Conservation (phyloP, 2,113 vertebrate species). For the Dryoscopus gambensis region DNA sequence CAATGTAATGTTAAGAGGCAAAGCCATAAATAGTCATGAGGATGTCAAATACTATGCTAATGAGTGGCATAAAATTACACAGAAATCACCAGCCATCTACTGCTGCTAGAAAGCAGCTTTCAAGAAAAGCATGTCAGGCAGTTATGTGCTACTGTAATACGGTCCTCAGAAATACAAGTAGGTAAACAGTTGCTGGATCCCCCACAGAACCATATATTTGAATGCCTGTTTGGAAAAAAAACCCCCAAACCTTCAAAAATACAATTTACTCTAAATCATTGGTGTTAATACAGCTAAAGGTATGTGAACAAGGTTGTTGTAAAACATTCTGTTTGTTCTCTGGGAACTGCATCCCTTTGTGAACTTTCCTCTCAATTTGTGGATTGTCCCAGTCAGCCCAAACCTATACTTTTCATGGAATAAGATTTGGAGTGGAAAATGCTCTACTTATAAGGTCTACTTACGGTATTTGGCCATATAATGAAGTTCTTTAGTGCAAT, state of each 20-base stretch:
- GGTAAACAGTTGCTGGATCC: not conserved
- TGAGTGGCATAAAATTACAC: slow-evolving; percentile 6
- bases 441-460: not conserved
- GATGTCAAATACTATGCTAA: slow-evolving; percentile 13
- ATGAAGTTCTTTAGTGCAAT: not conserved
- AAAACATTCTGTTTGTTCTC: not conserved
- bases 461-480: not conserved
- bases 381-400: not conserved
- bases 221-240: not conserved
- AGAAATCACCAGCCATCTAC: not conserved
- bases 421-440: not conserved
- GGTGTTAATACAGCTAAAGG: not conserved
- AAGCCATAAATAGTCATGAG: slow-evolving; percentile 59
- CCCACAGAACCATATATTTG: not conserved
- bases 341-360: not conserved
- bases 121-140: not conserved
- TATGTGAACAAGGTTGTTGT: not conserved
- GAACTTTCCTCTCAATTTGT: not conserved
- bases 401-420: not conserved
- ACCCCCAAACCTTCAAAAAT: not conserved
- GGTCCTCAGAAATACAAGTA: not conserved
- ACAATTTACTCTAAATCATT: not conserved
- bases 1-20: slow-evolving; percentile 1
- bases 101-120: slow-evolving; percentile 5
- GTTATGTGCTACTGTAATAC: not conserved